Conservation (phyloP, 2,797 vertebrate species). For the Crotalus adamanteus region DNA sequence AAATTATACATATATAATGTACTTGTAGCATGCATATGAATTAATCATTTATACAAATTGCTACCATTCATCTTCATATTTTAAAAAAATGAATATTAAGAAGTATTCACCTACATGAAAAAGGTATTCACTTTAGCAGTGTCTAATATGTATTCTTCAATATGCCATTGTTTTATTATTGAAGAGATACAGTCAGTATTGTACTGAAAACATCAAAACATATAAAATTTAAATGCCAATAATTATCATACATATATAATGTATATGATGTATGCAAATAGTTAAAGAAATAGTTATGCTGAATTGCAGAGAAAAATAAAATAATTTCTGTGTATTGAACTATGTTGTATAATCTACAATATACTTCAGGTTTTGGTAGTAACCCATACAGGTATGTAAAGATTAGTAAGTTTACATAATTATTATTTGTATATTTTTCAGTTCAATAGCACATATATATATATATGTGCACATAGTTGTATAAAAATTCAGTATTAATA, state of each 20-base stretch:
- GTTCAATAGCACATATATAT: not conserved
- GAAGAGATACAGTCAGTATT: not conserved
- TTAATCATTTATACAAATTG: conserved; percentile 6
- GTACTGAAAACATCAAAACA: not conserved
- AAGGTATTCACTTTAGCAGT: not conserved
- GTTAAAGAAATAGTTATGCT: not conserved
- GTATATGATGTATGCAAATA: not conserved
- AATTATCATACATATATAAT: not conserved
- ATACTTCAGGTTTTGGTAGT: not conserved
- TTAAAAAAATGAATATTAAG: not conserved
- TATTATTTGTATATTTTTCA: not conserved
- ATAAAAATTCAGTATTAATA: not conserved
- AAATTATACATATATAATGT: not conserved
- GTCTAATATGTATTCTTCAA: not conserved
- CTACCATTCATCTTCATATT: not conserved
- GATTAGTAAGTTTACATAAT: not conserved
- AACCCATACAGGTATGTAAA: not conserved
- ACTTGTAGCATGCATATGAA: not conserved
- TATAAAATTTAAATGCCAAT: not conserved
- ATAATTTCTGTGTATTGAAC: not conserved
- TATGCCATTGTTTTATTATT: not conserved
- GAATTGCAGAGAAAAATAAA: not conserved
- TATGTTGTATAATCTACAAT: not conserved
- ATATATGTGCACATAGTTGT: not conserved
- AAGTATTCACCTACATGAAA: not conserved